A percentile compares a stretch with the other conserved stretches of the same genome.
Conservation (phyloP, 1,140 invertebrate genomes). For the Planococcus citri region DNA sequence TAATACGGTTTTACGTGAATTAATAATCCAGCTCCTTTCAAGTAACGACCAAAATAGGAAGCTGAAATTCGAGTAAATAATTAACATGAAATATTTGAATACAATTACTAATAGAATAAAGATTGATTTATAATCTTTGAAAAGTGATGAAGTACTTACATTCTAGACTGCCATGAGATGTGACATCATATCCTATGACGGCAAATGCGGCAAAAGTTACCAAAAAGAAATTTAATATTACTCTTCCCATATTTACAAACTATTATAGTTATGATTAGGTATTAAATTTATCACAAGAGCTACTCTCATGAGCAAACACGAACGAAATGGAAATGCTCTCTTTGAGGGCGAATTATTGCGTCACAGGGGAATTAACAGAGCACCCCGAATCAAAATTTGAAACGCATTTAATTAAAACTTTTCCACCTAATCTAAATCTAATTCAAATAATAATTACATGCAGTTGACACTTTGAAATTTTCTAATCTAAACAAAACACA, state of each 20-base stretch:
- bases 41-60: neutral
- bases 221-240: neutral
- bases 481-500: neutral
- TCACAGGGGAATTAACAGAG: no score
- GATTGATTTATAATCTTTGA: neutral
- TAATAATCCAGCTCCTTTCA: neutral
- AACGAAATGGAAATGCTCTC: no score
- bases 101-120: neutral
- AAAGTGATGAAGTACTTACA: constrained; percentile 1
- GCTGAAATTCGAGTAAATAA: neutral
- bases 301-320: no score
- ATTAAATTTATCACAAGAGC: no score
- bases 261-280: no score
- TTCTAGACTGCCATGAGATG: neutral
- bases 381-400: neutral
- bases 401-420: neutral
- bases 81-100: neutral
- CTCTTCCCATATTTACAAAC: neutral
- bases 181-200: neutral
- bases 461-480: neutral
- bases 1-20: constrained; percentile 9
- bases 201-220: neutral
- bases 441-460: no score
- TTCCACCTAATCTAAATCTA: no score
- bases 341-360: no score